Conservation (phyloP, 2,797 vertebrate species). For the Chromis chromis region DNA sequence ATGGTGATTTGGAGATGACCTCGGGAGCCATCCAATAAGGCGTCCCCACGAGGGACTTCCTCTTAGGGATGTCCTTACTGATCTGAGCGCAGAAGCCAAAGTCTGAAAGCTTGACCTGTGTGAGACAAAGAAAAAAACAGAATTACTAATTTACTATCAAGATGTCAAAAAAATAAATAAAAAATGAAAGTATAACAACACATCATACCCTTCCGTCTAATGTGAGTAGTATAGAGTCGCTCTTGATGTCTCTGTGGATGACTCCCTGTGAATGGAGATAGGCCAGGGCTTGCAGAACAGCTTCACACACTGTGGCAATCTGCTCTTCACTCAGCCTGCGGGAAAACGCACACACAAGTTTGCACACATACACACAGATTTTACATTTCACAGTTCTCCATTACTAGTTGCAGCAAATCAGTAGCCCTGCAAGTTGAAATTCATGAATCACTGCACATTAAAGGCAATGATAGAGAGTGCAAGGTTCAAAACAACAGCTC, state of each 20-base stretch:
- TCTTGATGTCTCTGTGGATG: slow-evolving; percentile 99
- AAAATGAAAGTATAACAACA: neutral
- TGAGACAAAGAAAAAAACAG: neutral
- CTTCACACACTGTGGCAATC: slow-evolving; percentile 97
- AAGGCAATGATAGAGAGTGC: slow-evolving; percentile 47
- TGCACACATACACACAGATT: slow-evolving; percentile 32
- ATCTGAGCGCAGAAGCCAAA: slow-evolving; percentile 99
- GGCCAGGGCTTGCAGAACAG: slow-evolving; percentile 94
- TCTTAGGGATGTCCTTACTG: slow-evolving; percentile 97
- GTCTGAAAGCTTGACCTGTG: slow-evolving; percentile 97
- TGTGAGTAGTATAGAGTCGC: slow-evolving; percentile 96
- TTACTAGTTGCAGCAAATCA: slow-evolving; percentile 31
- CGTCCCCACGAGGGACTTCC: slow-evolving; percentile 96
- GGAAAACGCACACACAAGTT: slow-evolving; percentile 31
- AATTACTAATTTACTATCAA: neutral
- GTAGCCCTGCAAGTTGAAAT: slow-evolving; percentile 43
- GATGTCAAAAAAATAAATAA: neutral
- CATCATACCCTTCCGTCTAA: slow-evolving; percentile 92
- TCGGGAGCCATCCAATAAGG: slow-evolving; percentile 98
- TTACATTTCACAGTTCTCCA: slow-evolving; percentile 61
- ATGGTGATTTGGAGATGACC: slow-evolving; percentile 94
- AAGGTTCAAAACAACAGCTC: slow-evolving; percentile 65
- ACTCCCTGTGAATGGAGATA: slow-evolving; percentile 98
- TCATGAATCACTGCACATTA: slow-evolving; percentile 62
- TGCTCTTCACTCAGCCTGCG: slow-evolving; percentile 96